Evolutionary conservation across 2,797 vertebrate genomes (phyloP).

Genomic region (Trachurus trachurus): DNA sequence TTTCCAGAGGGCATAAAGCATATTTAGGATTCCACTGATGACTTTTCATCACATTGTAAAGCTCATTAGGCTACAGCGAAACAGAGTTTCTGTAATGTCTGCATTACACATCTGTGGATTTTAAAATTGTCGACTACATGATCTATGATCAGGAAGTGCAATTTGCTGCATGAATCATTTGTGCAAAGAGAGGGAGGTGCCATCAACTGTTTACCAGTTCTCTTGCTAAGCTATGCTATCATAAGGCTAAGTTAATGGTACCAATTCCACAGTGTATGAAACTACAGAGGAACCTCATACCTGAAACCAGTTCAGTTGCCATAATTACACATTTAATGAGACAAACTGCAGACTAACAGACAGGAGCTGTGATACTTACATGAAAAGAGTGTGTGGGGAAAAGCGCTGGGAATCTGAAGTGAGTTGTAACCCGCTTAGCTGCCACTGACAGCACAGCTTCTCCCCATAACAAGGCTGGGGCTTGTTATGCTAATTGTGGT

Average conservation of each 20-base stretch:
- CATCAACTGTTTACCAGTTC: not conserved
- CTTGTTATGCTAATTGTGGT: conserved; percentile 65
- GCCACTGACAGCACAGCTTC: conserved; percentile 59
- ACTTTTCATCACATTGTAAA: conserved; percentile 13
- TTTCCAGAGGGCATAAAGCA: conserved; percentile 1
- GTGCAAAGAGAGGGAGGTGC: not conserved
- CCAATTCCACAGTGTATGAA: not conserved
- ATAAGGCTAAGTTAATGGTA: not conserved
- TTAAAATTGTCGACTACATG: not conserved
- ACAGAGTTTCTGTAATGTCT: not conserved
- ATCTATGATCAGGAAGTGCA: conserved; percentile 3
- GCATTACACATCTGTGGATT: not conserved
- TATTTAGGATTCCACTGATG: conserved; percentile 21
- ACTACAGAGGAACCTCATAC: conserved; percentile 15
- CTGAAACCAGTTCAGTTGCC: conserved; percentile 33
- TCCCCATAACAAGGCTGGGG: conserved; percentile 43
- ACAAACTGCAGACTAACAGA: conserved; percentile 26
- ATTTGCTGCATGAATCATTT: not conserved
- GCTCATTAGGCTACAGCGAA: not conserved
- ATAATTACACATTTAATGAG: conserved; percentile 51
- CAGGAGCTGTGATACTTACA: conserved; percentile 37
- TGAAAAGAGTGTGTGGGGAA: conserved; percentile 36
- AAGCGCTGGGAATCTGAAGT: conserved; percentile 34
- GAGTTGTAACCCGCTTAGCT: conserved; percentile 57
- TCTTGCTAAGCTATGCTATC: not conserved